Base-by-base conservation (phyloP, 2,113 vertebrate genomes). In the Arvicanthis niloticus region DNA sequence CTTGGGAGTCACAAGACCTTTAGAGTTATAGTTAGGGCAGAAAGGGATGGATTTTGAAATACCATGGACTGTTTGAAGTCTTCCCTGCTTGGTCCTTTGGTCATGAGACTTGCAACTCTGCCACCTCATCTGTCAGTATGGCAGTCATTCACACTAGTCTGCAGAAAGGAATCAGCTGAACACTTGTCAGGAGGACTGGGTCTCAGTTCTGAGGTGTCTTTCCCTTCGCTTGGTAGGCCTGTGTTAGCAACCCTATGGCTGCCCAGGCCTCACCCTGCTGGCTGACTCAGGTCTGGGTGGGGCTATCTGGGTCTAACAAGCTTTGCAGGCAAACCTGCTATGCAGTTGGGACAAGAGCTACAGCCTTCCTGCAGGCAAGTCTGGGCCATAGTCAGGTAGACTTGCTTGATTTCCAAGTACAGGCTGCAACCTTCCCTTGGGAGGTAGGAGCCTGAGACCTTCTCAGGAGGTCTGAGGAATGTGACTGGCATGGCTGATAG, bases 271-370 rank as follows among this genome's bases (percentile, higher is more conserved):
- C 70, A 16, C 80, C 85, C 75, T n/a, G 17, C 16, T 24, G 48
- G 42, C 65, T 93, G 76, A 92, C 94, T 95, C 94, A 65, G 84
- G 31, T 48, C 65, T 92, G 85, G 53, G 89, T 53, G 91, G 94
- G 81, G 75, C 91, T 4, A 0, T 76, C 34, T 86, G 96, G 24
- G 73, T 85, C 93, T 40, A 56, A 86, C 26, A 91, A 48, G 93
- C 77, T 93, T 68, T 93, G 48, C 81, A 56, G 72, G 77, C 85
- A 77, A 40, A 34, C 76, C 56, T 67, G 53, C 67, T 56, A 1
- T 48, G 77, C 76, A 88, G 60, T 40, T 6, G 0, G 17, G 67
- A 22, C 48, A 72, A 91, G 68, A 22, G n/a, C 16, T 68, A 24
- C 56, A 81, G 70, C 62, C 78, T 92, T 93, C 12, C 51, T 48